Base-by-base conservation (phyloP, 2,888 invertebrate genomes). In the Thymelicus sylvestris region DNA sequence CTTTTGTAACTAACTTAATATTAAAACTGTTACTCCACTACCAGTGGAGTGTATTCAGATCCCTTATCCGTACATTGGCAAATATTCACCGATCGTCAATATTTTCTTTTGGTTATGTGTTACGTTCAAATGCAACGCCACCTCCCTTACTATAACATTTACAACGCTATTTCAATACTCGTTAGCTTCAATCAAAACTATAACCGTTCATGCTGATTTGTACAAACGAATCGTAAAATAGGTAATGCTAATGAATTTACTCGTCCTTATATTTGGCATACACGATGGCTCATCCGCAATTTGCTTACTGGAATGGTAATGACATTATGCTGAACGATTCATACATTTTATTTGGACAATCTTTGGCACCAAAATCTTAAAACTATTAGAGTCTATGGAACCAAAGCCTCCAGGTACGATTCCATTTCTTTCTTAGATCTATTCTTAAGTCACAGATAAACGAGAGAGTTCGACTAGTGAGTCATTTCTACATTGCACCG, bases 311-410 rank as follows among this genome's bases (percentile, higher is more conserved):
- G 92, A 92, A 92, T 91, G 92, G 84, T 87, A 85, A 83, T 84
- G 84, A 86, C 78, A 86, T 86, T 82, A 85, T 81, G 82, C 84
- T 85, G 85, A 85, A 84, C 84, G 86, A 85, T 81, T 84, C 83
- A 84, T 81, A 82, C 83, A 81, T 83, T 55, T 86, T 86, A 90
- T 93, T 93, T 93, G 93, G 92, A 93, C 87, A 86, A 88, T 92
- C 93, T 93, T 93, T 93, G 93, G 93, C 93, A 93, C 93, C 88
- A 90, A 87, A 88, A 86, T 81, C 89, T 91, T 92, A 92, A 76
- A 80, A 84, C 88, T 90, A 88, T 78, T 73, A 78, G 88, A 88
- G 87, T 87, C 83, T 79, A 74, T 52, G 83, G 84, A 83, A 88
- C 89, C 90, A 89, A 90, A 90, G 89, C 88, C 81, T 61, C 48